Percentiles rank a stretch among this genome's conserved stretches.
Evolutionary conservation across 2,113 vertebrate species (phyloP).

Genomic region (Numida meleagris): DNA sequence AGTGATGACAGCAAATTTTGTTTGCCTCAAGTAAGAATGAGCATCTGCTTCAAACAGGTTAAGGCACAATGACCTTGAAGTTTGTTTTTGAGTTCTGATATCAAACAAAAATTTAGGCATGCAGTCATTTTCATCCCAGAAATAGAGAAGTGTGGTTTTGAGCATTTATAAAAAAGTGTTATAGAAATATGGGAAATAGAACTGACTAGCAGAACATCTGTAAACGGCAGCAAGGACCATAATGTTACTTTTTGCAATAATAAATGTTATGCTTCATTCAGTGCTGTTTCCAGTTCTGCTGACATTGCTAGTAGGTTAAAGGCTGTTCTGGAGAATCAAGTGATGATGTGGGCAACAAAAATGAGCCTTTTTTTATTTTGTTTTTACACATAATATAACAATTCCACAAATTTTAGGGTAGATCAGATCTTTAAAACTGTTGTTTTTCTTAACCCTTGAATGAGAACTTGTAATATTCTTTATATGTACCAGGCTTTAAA

Average conservation of each 20-base stretch:
- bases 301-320: not conserved
- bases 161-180: not conserved
- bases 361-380: too few relatives aligned
- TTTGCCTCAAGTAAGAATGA: not conserved
- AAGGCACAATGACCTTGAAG: not conserved
- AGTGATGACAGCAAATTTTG: not conserved
- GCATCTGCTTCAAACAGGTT: not conserved
- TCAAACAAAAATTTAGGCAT: not conserved
- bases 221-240: not conserved
- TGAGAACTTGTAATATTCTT: not conserved
- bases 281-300: not conserved
- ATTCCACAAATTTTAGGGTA: not conserved
- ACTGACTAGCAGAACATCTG: not conserved
- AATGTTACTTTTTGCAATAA: not conserved
- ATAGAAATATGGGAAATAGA: not conserved
- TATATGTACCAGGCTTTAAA: not conserved
- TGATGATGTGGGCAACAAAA: accelerated
- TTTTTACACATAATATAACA: accelerated
- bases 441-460: not conserved
- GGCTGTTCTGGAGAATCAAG: not conserved
- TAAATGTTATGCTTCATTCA: not conserved
- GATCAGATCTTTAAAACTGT: not conserved
- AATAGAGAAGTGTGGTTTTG: not conserved
- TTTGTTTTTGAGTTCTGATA: not conserved
- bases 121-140: not conserved